phyloP scores from a whole-genome alignment of 1,140 invertebrate genomes.

The Ostrea denselamellosa region DNA sequence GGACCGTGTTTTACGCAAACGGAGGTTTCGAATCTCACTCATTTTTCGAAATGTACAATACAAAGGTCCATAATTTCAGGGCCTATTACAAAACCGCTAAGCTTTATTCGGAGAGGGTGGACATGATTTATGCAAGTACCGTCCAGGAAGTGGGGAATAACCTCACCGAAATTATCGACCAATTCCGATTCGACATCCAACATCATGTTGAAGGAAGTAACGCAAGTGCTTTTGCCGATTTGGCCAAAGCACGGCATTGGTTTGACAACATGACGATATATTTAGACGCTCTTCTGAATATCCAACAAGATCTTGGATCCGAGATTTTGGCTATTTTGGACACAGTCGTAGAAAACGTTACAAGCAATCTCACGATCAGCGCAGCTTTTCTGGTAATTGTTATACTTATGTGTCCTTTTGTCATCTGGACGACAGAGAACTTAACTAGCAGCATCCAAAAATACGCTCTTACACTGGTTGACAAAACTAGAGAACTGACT shows the following conservation, averaged over 20 bases:
- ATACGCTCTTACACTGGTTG: slow-evolving; percentile 73
- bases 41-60: slow-evolving; percentile 69
- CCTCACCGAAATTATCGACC: slow-evolving; percentile 48
- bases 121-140: slow-evolving; percentile 50
- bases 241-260: slow-evolving; percentile 56
- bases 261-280: slow-evolving; percentile 75
- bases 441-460: slow-evolving; percentile 73
- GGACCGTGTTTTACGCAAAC: slow-evolving; percentile 64
- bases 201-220: slow-evolving; percentile 51
- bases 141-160: slow-evolving; percentile 42
- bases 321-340: slow-evolving; percentile 53
- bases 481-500: slow-evolving; percentile 76
- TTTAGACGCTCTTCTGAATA: slow-evolving; percentile 69
- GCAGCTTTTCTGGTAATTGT: slow-evolving; percentile 66
- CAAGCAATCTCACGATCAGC: slow-evolving; percentile 51
- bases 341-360: slow-evolving; percentile 46
- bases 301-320: slow-evolving; percentile 67
- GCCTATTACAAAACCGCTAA: slow-evolving; percentile 60
- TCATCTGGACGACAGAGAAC: slow-evolving; percentile 70
- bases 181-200: slow-evolving; percentile 59
- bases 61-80: slow-evolving; percentile 59
- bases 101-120: slow-evolving; percentile 60
- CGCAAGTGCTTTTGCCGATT: slow-evolving; percentile 5
- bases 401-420: slow-evolving; percentile 72
- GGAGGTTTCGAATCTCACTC: slow-evolving; percentile 67